phyloP scores from a whole-genome alignment of 1,140 invertebrate genomes.

The Thaumetopoea pityocampa region DNA sequence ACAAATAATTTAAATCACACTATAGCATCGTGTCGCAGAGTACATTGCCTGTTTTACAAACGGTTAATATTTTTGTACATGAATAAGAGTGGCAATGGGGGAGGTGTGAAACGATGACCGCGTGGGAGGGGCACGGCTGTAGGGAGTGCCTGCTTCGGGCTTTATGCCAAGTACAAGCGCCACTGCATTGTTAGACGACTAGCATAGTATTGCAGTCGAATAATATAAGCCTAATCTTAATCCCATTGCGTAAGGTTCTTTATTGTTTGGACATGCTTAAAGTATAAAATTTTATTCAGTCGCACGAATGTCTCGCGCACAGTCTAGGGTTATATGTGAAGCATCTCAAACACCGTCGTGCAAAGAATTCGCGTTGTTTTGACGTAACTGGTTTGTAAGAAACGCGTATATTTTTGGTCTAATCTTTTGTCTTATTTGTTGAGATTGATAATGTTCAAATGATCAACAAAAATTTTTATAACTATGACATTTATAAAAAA shows the following conservation, averaged over 20 bases:
- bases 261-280: conserved; percentile 7
- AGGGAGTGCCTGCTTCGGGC: conserved; percentile 45
- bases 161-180: conserved; percentile 62
- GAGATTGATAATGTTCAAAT: conserved; percentile 20
- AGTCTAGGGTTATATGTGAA: conserved; percentile 63
- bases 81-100: conserved; percentile 46
- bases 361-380: conserved; percentile 42
- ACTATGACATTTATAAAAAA: no score
- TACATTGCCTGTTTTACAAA: conserved; percentile 49
- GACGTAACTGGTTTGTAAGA: conserved; percentile 27
- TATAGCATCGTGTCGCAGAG: conserved; percentile 23
- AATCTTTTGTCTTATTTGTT: conserved; percentile 14
- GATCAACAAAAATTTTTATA: no score
- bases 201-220: conserved; percentile 10
- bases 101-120: conserved; percentile 37
- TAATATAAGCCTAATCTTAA: conserved; percentile 16
- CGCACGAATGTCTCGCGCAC: conserved; percentile 53
- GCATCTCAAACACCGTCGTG: conserved; percentile 47
- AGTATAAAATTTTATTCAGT: conserved; percentile 28
- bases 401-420: conserved; percentile 24
- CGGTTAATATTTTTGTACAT: conserved; percentile 44
- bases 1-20: conserved; percentile 18
- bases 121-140: conserved; percentile 34
- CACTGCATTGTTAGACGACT: conserved; percentile 42
- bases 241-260: conserved; percentile 21